phyloP scores from a whole-genome alignment of 2,797 vertebrate genomes.

The Amniataba percoides region DNA sequence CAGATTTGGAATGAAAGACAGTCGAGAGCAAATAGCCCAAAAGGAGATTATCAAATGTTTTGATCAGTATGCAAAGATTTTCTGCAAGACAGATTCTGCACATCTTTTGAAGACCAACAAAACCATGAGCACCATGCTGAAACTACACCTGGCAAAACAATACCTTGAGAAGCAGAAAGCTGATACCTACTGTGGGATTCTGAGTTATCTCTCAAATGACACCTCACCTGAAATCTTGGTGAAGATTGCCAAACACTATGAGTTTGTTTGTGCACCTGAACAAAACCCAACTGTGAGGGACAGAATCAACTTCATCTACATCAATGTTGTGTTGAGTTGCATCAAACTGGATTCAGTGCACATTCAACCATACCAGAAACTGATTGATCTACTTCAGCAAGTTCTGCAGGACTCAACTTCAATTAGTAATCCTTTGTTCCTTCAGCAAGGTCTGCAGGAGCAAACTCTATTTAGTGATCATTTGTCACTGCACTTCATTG shows the following conservation, averaged over 20 bases:
- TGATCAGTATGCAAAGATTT: constrained; percentile 62
- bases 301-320: constrained; percentile 71
- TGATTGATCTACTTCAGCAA: fast-evolving
- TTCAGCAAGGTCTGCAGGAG: fast-evolving
- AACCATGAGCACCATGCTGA: neutral
- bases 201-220: constrained; percentile 54
- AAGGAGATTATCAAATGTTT: constrained; percentile 69
- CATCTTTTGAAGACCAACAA: constrained; percentile 44
- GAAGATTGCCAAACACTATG: constrained; percentile 35
- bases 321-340: constrained; percentile 71
- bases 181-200: constrained; percentile 72
- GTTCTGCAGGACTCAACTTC: neutral
- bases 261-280: neutral
- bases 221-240: constrained; percentile 26
- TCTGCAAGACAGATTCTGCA: constrained; percentile 69
- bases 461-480: constrained; percentile 10
- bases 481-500: constrained; percentile 70
- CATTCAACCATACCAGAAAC: fast-evolving
- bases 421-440: constrained; percentile 31
- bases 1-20: constrained; percentile 64
- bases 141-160: constrained; percentile 34
- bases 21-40: constrained; percentile 48
- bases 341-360: constrained; percentile 43
- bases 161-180: constrained; percentile 69
- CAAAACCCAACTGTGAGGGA: constrained; percentile 10